A percentile compares a stretch with the other conserved stretches of the same genome.
phyloP scores from a whole-genome alignment of 2,113 vertebrate genomes.

The Hiodon tergisus region DNA sequence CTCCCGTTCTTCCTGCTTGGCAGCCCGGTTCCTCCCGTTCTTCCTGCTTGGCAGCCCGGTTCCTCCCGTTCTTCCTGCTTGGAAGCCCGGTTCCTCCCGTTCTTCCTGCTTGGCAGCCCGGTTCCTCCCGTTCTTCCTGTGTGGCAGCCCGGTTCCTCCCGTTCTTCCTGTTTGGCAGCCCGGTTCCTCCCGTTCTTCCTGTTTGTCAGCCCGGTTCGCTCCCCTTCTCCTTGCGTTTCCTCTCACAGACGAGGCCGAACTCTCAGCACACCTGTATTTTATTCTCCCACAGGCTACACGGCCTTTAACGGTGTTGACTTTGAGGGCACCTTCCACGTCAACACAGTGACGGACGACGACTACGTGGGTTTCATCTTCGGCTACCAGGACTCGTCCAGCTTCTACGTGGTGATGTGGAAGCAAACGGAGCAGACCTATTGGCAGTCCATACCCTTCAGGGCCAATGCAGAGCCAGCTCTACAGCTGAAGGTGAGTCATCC shows the following conservation, averaged over 20 bases:
- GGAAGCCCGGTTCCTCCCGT: not conserved
- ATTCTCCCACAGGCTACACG: constrained; percentile 65
- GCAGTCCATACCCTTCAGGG: constrained; percentile 78
- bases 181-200: not conserved
- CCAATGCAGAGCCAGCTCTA: constrained; percentile 76
- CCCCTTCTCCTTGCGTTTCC: not conserved
- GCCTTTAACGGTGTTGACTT: constrained; percentile 87
- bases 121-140: not conserved
- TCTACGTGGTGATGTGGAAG: constrained; percentile 88
- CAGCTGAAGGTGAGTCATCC: constrained; percentile 71
- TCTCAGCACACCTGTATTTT: not conserved
- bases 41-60: not conserved
- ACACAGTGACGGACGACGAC: constrained; percentile 77
- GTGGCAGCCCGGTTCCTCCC: not conserved
- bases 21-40: not conserved
- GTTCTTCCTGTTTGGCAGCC: not conserved
- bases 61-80: not conserved
- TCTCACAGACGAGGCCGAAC: too few species aligned
- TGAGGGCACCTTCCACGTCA: constrained; percentile 82
- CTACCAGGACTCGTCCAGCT: constrained; percentile 84
- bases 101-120: not conserved
- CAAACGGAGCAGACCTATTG: constrained; percentile 82
- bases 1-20: not conserved
- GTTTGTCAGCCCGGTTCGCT: not conserved
- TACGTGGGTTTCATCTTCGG: constrained; percentile 83